A percentile compares a stretch with the other conserved stretches of the same genome.
phyloP scores from a whole-genome alignment of 2,888 invertebrate genomes.

The Ophonus ardosiacus region DNA sequence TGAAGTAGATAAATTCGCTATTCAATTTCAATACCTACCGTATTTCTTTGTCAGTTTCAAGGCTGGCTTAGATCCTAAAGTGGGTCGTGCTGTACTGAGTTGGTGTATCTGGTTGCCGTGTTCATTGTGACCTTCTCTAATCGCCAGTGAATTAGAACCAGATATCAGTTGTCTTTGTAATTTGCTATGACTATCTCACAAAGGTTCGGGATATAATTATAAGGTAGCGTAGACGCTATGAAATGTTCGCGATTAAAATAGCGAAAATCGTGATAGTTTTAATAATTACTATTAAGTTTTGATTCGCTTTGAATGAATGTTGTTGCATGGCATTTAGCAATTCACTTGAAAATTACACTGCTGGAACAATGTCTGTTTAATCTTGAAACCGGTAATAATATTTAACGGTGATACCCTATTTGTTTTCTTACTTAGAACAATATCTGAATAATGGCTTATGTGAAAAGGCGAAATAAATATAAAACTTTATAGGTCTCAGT shows the following conservation, averaged over 20 bases:
- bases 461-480: constrained; percentile 14
- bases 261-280: constrained; percentile 6
- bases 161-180: constrained; percentile 6
- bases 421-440: constrained; percentile 18
- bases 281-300: constrained; percentile 11
- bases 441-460: constrained; percentile 23
- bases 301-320: constrained; percentile 16
- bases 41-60: constrained; percentile 37
- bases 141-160: constrained; percentile 20
- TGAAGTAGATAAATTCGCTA: constrained; percentile 30
- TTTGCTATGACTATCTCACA: constrained; percentile 4
- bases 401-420: constrained; percentile 13
- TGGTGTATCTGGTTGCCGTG: constrained; percentile 38
- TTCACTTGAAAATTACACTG: constrained; percentile 1
- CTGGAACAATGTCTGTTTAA: constrained; percentile 15
- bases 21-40: constrained; percentile 16
- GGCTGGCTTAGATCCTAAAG: constrained; percentile 45
- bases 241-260: constrained; percentile 7
- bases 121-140: constrained; percentile 22
- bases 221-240: background rate
- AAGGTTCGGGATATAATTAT: constrained; percentile 2
- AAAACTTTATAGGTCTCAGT: constrained; percentile 23
- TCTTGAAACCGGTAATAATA: constrained; percentile 7
- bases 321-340: constrained; percentile 37
- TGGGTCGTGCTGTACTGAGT: constrained; percentile 43